Evolutionary conservation across 2,888 invertebrate species (phyloP).

Genomic region (Heteromyza rotundicornis): DNA sequence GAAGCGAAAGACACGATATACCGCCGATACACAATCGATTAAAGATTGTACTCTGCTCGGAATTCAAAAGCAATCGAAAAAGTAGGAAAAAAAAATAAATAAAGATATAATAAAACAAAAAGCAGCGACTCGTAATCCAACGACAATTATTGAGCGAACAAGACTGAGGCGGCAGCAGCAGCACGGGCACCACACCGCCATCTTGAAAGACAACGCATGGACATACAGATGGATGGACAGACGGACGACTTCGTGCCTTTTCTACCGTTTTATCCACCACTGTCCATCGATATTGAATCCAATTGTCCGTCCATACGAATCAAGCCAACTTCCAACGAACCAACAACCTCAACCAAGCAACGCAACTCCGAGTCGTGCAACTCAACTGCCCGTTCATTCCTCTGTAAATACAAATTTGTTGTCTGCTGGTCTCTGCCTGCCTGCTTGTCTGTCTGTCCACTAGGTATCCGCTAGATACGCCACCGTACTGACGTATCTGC

Average conservation of each 20-base stretch:
- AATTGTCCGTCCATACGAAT: no score
- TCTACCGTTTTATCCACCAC: background rate
- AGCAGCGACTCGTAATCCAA: background rate
- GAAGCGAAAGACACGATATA: background rate
- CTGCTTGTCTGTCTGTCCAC: background rate
- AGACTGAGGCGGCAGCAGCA: background rate
- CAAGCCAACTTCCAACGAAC: constrained; percentile 6
- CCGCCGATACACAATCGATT: constrained; percentile 4
- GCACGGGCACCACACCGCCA: constrained; percentile 28
- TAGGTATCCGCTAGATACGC: constrained; percentile 16
- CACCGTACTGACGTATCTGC: constrained; percentile 17
- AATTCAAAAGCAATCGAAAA: constrained; percentile 7
- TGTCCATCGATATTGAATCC: no score
- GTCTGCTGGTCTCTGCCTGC: background rate
- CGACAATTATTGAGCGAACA: constrained; percentile 6
- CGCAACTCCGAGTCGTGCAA: background rate
- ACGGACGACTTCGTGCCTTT: background rate
- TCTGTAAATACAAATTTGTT: background rate
- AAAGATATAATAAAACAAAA: no score
- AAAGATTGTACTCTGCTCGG: background rate
- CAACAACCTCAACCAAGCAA: background rate
- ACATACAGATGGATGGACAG: constrained; percentile 14
- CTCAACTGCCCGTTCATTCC: background rate
- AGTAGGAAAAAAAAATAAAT: background rate
- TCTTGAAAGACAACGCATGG: constrained; percentile 39